phyloP scores from a whole-genome alignment of 2,888 invertebrate genomes.

The Allophyes oxyacanthae region DNA sequence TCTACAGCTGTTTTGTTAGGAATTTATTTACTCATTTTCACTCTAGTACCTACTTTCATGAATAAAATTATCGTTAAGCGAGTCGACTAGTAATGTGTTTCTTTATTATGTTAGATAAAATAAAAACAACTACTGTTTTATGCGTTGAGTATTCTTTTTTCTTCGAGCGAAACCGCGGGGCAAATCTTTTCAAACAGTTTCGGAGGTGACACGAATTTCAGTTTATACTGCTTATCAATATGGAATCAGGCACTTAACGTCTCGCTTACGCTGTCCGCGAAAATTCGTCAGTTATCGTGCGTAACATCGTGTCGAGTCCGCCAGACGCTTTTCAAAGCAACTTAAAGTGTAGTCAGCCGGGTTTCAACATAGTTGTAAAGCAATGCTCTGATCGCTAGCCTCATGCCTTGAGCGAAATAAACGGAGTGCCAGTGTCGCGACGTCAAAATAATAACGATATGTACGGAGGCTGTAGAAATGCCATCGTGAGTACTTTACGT shows the following conservation, averaged over 20 bases:
- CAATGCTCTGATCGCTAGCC: constrained; percentile 25
- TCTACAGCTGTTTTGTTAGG: too few species aligned
- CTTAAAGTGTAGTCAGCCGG: constrained; percentile 1
- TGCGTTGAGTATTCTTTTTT: not conserved
- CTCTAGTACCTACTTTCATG: too few species aligned
- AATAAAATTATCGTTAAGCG: too few species aligned
- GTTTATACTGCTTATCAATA: constrained; percentile 47
- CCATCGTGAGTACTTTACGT: constrained; percentile 62
- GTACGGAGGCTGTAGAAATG: constrained; percentile 65
- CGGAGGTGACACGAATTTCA: constrained; percentile 13
- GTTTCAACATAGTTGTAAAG: constrained; percentile 16
- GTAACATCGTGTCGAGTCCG: constrained; percentile 35
- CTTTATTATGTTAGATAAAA: not conserved
- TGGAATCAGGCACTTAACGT: constrained; percentile 24
- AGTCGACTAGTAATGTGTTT: not conserved
- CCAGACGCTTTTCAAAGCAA: constrained; percentile 15
- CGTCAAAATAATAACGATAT: constrained; percentile 54
- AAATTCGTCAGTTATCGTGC: constrained; percentile 42
- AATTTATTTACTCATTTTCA: too few species aligned
- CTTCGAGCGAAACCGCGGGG: not conserved
- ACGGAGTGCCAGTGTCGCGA: constrained; percentile 34
- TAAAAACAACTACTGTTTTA: not conserved
- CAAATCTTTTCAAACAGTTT: constrained; percentile 13
- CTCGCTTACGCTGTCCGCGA: constrained; percentile 21
- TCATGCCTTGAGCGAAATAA: constrained; percentile 15